phyloP scores from a whole-genome alignment of 2,113 vertebrate species.

The Brienomyrus brachyistius region DNA sequence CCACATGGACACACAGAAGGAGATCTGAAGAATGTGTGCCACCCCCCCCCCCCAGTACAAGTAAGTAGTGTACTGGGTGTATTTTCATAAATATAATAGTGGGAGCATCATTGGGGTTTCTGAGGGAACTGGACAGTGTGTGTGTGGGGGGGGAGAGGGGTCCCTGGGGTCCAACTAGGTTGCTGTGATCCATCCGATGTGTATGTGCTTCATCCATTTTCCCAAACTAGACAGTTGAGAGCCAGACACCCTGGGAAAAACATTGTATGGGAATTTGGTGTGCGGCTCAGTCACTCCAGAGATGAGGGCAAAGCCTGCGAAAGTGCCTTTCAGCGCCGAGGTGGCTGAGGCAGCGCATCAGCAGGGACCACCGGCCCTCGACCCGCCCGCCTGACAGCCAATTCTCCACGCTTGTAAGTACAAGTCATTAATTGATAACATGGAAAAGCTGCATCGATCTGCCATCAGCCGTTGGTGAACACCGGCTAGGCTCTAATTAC shows the following conservation, averaged over 20 bases:
- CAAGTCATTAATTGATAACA: slow-evolving; percentile 70
- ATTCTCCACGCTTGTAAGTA: slow-evolving; percentile 64
- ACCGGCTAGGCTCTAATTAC: slow-evolving; percentile 51
- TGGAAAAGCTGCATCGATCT: slow-evolving; percentile 67
- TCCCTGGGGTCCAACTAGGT: background rate
- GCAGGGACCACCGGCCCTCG: slow-evolving; percentile 20
- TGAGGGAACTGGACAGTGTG: background rate
- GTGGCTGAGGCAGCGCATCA: background rate
- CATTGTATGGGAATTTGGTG: background rate
- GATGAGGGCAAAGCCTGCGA: background rate
- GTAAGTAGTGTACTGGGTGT: background rate
- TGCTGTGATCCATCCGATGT: background rate
- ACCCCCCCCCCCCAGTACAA: background rate
- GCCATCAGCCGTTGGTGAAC: slow-evolving; percentile 49
- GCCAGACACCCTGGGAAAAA: background rate
- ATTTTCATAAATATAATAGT: background rate
- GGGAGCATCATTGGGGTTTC: background rate
- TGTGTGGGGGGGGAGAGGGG: background rate
- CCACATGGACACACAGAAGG: background rate
- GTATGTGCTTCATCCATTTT: background rate
- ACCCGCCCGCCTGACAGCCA: slow-evolving; percentile 41
- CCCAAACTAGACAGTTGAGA: background rate
- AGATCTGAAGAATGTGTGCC: background rate
- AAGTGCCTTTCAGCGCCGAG: background rate
- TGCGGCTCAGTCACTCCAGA: background rate